Evolutionary conservation across 2,113 vertebrate species (phyloP).

Genomic region (Leucoraja erinaceus): DNA sequence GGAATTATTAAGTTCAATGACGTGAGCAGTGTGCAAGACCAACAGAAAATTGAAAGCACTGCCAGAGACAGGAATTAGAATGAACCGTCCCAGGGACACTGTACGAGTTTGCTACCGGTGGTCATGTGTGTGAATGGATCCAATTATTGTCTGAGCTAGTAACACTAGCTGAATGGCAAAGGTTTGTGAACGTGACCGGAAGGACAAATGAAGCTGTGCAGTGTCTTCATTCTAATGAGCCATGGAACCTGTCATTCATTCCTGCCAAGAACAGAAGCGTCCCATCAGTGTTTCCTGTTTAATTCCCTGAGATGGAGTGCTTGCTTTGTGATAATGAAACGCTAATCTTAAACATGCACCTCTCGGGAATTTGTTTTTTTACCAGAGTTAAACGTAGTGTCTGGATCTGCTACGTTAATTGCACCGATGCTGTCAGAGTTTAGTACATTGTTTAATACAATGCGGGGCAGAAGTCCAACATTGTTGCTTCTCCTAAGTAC

Average conservation of each 20-base stretch:
- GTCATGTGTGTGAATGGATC: background rate
- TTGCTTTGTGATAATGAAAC: background rate
- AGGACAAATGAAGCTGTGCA: background rate
- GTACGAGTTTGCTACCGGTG: background rate
- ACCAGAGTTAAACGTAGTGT: background rate
- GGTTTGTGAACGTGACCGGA: background rate
- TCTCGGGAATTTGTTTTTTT: background rate
- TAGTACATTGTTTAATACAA: too few species aligned
- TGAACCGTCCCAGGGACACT: background rate
- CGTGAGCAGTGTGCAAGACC: too few species aligned
- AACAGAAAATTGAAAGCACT: background rate
- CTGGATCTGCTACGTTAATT: background rate
- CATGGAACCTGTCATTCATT: background rate
- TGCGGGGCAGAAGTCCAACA: too few species aligned
- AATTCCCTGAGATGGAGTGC: background rate
- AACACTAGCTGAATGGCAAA: background rate
- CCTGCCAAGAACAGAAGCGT: background rate
- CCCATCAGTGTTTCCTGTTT: background rate
- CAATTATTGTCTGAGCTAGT: background rate
- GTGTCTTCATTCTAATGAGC: background rate
- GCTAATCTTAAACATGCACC: background rate
- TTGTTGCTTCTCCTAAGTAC: too few species aligned
- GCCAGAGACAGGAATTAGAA: background rate
- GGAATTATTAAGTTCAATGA: slow-evolving; percentile 1
- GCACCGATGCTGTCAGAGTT: background rate